phyloP scores from a whole-genome alignment of 2,797 vertebrate genomes.

The Paguma larvata region DNA sequence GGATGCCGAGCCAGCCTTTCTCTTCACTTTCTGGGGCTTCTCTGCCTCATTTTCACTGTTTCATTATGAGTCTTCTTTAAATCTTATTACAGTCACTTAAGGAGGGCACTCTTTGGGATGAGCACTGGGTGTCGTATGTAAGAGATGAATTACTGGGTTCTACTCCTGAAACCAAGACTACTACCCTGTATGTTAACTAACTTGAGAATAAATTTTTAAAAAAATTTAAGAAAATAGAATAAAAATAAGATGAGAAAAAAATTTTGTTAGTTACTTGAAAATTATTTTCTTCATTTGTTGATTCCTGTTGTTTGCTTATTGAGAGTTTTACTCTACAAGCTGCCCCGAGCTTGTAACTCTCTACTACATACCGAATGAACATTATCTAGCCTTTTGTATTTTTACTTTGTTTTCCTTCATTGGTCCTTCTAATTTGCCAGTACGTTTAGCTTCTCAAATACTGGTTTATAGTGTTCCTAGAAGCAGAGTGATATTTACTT shows the following conservation, averaged over 20 bases:
- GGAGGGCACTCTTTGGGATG: no score
- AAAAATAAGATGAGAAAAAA: no score
- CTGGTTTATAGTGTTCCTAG: conserved; percentile 35
- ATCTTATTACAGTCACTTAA: neutral
- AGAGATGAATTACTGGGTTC: no score
- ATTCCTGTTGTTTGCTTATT: neutral
- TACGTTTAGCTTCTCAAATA: conserved; percentile 54
- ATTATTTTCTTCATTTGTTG: conserved; percentile 34
- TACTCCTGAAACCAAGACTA: no score
- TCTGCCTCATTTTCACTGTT: conserved; percentile 18
- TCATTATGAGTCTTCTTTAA: neutral
- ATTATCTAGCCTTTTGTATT: neutral
- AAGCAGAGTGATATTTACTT: conserved; percentile 31
- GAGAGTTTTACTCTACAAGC: neutral
- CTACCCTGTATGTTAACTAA: no score
- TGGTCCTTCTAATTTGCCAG: conserved; percentile 60
- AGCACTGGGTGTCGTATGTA: no score
- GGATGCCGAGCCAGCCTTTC: neutral
- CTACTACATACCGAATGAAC: neutral
- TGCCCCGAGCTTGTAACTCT: neutral
- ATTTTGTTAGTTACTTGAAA: conserved; percentile 25
- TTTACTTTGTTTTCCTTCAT: conserved; percentile 51
- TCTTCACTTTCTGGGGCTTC: conserved; percentile 26
- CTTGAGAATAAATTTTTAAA: no score
- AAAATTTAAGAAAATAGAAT: no score